Conservation (phyloP, 2,888 invertebrate genomes). For the Orchesella flavescens region DNA sequence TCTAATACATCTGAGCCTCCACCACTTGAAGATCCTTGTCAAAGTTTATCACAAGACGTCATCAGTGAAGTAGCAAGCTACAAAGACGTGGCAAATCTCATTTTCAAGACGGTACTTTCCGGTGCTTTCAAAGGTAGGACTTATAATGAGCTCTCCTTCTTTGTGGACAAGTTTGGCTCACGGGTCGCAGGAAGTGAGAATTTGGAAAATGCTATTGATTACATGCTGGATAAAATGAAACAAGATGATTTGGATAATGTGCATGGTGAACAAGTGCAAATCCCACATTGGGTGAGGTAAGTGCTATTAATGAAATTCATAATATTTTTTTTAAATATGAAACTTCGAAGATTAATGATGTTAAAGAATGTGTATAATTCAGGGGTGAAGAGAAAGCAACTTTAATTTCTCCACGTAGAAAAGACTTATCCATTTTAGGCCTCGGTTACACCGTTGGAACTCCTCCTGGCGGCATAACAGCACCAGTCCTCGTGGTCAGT, state of each 20-base stretch:
- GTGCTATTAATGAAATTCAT: not conserved
- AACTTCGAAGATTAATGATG: not conserved
- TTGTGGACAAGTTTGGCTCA: slow-evolving; percentile 74
- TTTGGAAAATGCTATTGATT: slow-evolving; percentile 75
- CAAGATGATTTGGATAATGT: slow-evolving; percentile 74
- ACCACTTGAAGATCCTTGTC: not conserved
- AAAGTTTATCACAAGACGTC: slow-evolving; percentile 75
- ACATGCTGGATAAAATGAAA: slow-evolving; percentile 73
- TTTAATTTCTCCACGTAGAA: slow-evolving; percentile 48
- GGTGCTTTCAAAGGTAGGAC: slow-evolving; percentile 77
- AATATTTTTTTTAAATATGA: not conserved
- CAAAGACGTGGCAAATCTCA: slow-evolving; percentile 76
- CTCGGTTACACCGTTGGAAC: slow-evolving; percentile 69
- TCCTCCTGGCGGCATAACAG: slow-evolving; percentile 66
- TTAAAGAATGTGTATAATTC: not conserved
- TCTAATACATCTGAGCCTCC: too few species aligned
- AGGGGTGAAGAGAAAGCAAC: slow-evolving; percentile 65
- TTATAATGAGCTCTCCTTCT: slow-evolving; percentile 71
- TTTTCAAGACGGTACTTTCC: slow-evolving; percentile 76
- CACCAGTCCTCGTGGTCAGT: slow-evolving; percentile 69
- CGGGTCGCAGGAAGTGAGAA: slow-evolving; percentile 74
- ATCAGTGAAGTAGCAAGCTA: slow-evolving; percentile 79
- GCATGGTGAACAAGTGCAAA: slow-evolving; percentile 74
- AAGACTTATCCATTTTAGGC: slow-evolving; percentile 64
- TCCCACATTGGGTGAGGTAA: slow-evolving; percentile 73